Conservation (phyloP, 2,888 invertebrate genomes). For the Aplocera efformata region DNA sequence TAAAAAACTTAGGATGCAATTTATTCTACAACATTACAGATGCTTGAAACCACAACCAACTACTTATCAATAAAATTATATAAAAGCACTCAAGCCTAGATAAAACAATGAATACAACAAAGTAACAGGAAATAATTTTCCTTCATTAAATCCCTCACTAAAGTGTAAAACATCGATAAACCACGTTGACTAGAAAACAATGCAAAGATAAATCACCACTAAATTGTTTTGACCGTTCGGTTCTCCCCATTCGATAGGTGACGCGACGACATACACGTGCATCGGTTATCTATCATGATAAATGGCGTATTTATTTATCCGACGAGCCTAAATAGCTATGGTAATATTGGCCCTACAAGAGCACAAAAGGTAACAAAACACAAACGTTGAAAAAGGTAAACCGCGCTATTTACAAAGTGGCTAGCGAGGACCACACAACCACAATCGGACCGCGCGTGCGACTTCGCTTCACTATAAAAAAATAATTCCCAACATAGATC, state of each 20-base stretch:
- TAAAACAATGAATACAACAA: no score
- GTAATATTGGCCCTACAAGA: slow-evolving; percentile 80
- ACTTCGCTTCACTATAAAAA: slow-evolving; percentile 68
- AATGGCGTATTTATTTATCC: slow-evolving; percentile 81
- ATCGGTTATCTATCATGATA: slow-evolving; percentile 79
- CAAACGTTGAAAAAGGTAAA: slow-evolving; percentile 81
- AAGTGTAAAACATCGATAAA: slow-evolving; percentile 20
- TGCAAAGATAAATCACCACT: slow-evolving; percentile 63
- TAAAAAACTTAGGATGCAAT: no score
- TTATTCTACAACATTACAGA: no score
- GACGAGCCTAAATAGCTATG: slow-evolving; percentile 80
- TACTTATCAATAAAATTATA: no score
- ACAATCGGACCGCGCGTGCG: slow-evolving; percentile 80
- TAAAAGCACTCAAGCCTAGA: no score
- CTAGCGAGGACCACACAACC: slow-evolving; percentile 79
- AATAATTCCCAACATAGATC: slow-evolving; percentile 74
- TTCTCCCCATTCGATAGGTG: slow-evolving; percentile 63
- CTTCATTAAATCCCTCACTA: slow-evolving; percentile 1
- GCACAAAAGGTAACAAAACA: slow-evolving; percentile 81
- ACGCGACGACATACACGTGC: slow-evolving; percentile 68
- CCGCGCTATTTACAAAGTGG: slow-evolving; percentile 81
- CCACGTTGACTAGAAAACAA: slow-evolving; percentile 48
- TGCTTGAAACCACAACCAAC: no score
- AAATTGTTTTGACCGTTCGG: slow-evolving; percentile 61
- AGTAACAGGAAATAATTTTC: background rate